A percentile compares a stretch with the other conserved stretches of the same genome.
These are phyloP conservation scores for Metellina segmentata DNA, from an alignment of 2,888 invertebrate species.

Conservation along the genomic window DNA sequence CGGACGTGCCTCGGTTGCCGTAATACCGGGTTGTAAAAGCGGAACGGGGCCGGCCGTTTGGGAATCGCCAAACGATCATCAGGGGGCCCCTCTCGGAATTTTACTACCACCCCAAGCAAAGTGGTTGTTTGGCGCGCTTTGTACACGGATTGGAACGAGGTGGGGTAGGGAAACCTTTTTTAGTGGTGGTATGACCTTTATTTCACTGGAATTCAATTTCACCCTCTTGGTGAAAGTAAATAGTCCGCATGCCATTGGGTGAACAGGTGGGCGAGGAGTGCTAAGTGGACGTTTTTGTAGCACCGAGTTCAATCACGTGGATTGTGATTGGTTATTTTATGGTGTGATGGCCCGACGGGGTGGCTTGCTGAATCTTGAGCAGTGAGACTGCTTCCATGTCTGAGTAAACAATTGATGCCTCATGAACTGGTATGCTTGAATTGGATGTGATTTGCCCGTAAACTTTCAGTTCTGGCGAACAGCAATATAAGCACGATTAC, in stretches of 20 bases:
- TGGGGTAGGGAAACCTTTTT: background rate
- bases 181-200: background rate
- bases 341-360: background rate
- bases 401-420: too few species aligned
- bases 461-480: too few species aligned
- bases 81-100: slow-evolving; percentile 8
- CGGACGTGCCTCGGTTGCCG: slow-evolving; percentile 45
- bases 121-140: background rate
- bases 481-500: too few species aligned
- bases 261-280: background rate
- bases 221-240: background rate
- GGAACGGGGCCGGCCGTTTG: slow-evolving; percentile 30
- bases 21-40: slow-evolving; percentile 40
- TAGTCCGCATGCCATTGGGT: background rate
- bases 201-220: background rate
- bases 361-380: slow-evolving; percentile 1
- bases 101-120: background rate
- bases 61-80: background rate
- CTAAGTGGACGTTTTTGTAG: background rate
- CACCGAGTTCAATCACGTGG: background rate
- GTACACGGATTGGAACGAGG: background rate
- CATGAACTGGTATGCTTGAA: too few species aligned
- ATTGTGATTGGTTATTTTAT: background rate
- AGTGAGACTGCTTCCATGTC: background rate
- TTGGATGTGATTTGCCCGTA: too few species aligned